Evolutionary conservation across 2,797 vertebrate species (phyloP).

Genomic region (Coracias cyanogaster): DNA sequence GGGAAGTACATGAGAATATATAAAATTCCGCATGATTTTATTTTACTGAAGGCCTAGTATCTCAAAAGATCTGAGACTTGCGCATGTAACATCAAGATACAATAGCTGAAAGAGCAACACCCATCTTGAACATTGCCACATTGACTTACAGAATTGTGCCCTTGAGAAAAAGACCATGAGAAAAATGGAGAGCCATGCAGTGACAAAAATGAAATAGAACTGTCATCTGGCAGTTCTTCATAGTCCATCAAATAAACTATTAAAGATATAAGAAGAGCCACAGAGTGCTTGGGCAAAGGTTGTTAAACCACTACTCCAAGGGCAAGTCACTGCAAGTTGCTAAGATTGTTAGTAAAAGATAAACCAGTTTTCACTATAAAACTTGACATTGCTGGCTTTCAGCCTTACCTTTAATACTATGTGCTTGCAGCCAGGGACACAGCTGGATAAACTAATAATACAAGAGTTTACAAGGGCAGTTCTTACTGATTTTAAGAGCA

Average conservation of each 20-base stretch:
- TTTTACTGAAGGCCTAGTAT: conserved; percentile 69
- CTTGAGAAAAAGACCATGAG: conserved; percentile 79
- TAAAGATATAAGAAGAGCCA: conserved; percentile 79
- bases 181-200: conserved; percentile 72
- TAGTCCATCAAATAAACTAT: conserved; percentile 82
- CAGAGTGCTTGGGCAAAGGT: conserved; percentile 78
- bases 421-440: conserved; percentile 35
- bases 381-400: conserved; percentile 13
- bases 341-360: conserved; percentile 70
- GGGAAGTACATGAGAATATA: conserved; percentile 53
- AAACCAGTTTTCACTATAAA: conserved; percentile 43
- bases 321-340: conserved; percentile 75
- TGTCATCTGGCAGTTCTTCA: conserved; percentile 83
- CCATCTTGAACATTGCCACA: conserved; percentile 70
- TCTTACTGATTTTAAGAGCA: background rate
- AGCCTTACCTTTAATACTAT: conserved; percentile 54
- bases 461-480: background rate
- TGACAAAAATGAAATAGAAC: conserved; percentile 85
- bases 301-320: conserved; percentile 79
- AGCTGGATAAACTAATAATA: conserved; percentile 52
- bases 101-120: conserved; percentile 76
- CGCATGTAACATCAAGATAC: conserved; percentile 49
- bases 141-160: conserved; percentile 80
- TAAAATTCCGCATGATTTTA: conserved; percentile 57
- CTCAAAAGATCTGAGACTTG: conserved; percentile 38